A percentile compares a stretch with the other conserved stretches of the same genome.
Evolutionary conservation across 2,113 vertebrate species (phyloP).

Genomic region (Dicaeum eximium): DNA sequence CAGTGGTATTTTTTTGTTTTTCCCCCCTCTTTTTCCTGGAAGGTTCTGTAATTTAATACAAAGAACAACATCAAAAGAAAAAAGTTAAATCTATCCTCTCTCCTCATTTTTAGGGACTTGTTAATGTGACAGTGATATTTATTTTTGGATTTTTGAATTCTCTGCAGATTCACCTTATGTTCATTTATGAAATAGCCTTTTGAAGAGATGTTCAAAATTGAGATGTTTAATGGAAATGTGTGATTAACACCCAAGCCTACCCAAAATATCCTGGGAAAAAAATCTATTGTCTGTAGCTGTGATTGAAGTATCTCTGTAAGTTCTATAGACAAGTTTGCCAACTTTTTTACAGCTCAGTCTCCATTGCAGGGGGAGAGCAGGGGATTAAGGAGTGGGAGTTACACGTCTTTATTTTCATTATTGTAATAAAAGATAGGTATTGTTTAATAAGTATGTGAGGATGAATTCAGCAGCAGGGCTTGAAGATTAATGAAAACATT

Average conservation of each 20-base stretch:
- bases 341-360: neutral
- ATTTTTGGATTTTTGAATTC: slow-evolving; percentile 2
- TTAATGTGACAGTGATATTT: neutral
- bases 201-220: neutral
- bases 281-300: neutral
- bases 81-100: neutral
- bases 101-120: neutral
- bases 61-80: neutral
- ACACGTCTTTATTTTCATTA: neutral
- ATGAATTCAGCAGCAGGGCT: slow-evolving; percentile 3
- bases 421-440: slow-evolving; percentile 1
- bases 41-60: neutral
- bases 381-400: neutral
- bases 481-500: neutral
- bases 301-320: neutral
- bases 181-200: neutral
- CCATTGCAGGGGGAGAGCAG: neutral
- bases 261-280: neutral
- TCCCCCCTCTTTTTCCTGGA: neutral
- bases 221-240: neutral
- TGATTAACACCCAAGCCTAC: neutral
- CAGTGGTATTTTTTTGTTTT: neutral
- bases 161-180: neutral
- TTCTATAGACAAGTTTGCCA: neutral
- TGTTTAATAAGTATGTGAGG: neutral